A percentile compares a stretch with the other conserved stretches of the same genome.
Evolutionary conservation across 2,113 vertebrate species (phyloP).

Genomic region (Chaetodon trifascialis): DNA sequence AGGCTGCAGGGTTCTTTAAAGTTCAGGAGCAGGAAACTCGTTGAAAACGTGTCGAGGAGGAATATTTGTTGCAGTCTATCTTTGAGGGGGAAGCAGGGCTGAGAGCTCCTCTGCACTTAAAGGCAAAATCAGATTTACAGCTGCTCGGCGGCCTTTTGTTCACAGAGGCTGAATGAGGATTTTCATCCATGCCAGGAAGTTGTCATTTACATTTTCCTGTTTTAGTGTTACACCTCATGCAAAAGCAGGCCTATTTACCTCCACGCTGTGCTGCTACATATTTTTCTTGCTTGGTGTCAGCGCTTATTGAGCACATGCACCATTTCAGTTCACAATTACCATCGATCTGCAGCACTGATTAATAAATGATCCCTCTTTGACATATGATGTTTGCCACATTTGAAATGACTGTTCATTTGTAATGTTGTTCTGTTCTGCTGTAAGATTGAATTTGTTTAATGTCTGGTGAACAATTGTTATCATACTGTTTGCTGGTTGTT

Average conservation of each 20-base stretch:
- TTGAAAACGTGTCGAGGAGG: background rate
- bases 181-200: background rate
- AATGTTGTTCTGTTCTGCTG: conserved; percentile 17
- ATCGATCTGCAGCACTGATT: conserved; percentile 11
- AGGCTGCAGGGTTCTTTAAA: background rate
- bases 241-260: background rate
- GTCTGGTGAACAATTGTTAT: conserved; percentile 21
- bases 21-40: background rate
- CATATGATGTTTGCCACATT: conserved; percentile 15
- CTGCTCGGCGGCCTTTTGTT: conserved; percentile 20
- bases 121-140: conserved; percentile 24
- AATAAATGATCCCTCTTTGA: conserved; percentile 1
- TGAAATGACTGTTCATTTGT: conserved; percentile 41
- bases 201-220: background rate
- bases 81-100: background rate
- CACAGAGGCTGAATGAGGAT: conserved; percentile 5
- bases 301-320: background rate
- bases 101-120: conserved; percentile 7
- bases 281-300: background rate
- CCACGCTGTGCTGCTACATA: background rate
- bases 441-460: conserved; percentile 49
- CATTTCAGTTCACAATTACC: background rate
- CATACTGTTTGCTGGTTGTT: conserved; percentile 21
- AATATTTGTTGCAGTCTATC: background rate
- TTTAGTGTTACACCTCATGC: conserved; percentile 8